These are phyloP conservation scores for Caenorhabditis becei DNA, from an alignment of 2,888 invertebrate species.

Conservation along the genomic window DNA sequence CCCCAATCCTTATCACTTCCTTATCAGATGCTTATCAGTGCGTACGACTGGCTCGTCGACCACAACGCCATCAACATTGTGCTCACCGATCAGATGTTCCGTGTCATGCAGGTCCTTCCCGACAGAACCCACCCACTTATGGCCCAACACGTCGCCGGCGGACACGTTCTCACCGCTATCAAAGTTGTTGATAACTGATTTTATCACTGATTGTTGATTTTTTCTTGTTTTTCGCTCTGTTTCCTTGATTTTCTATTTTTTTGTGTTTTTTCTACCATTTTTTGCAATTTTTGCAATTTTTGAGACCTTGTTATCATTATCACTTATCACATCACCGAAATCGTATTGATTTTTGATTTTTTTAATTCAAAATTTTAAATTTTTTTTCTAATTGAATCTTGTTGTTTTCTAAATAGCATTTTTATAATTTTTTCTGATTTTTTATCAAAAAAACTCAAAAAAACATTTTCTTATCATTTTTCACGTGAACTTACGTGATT, in stretches of 20 bases:
- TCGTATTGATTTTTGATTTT: conserved; percentile 10
- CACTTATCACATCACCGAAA: too few species aligned
- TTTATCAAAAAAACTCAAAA: too few species aligned
- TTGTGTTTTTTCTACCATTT: neutral
- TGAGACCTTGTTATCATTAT: neutral
- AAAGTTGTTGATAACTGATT: conserved; percentile 77
- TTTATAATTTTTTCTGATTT: too few species aligned
- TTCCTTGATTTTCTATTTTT: neutral
- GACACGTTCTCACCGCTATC: conserved; percentile 90
- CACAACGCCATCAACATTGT: conserved; percentile 86
- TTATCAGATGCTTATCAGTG: conserved; percentile 89
- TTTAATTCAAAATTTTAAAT: neutral
- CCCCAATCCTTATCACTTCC: too few species aligned
- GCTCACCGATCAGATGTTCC: conserved; percentile 83
- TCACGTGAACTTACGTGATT: too few species aligned
- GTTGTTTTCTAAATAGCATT: too few species aligned
- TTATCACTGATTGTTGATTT: neutral
- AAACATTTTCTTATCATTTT: too few species aligned
- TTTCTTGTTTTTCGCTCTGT: conserved; percentile 21
- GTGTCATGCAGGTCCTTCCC: conserved; percentile 82
- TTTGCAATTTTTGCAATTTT: neutral
- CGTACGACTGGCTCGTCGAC: conserved; percentile 89
- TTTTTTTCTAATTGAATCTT: too few species aligned
- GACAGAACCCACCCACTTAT: conserved; percentile 94
- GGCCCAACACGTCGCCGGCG: conserved; percentile 91